Percentiles rank a stretch among this genome's conserved stretches.
These are phyloP conservation scores for Drosophila nikananu DNA, from an alignment of 1,140 invertebrate species.

Conservation along the genomic window DNA sequence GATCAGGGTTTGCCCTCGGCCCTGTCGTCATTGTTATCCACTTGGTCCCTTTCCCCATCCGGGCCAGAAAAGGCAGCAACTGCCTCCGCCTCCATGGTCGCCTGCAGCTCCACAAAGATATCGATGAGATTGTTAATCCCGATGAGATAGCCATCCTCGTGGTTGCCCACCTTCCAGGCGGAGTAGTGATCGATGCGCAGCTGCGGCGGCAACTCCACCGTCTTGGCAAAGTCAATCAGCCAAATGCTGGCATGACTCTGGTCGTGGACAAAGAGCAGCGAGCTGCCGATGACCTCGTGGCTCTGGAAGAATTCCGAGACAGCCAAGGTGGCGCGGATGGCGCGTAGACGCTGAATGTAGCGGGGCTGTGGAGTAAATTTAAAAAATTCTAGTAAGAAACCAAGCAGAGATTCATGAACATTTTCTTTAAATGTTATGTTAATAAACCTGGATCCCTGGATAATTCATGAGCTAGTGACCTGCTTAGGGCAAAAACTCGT, in stretches of 20 bases:
- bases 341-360: slow-evolving; percentile 94
- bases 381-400: background rate
- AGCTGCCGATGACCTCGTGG: slow-evolving; percentile 99
- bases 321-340: slow-evolving; percentile 92
- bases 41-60: background rate
- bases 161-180: slow-evolving; percentile 98
- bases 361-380: slow-evolving; percentile 88
- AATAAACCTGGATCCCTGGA: background rate
- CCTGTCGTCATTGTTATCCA: background rate
- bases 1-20: slow-evolving; percentile 11
- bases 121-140: slow-evolving; percentile 97
- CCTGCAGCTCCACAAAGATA: slow-evolving; percentile 88
- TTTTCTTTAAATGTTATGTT: background rate
- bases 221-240: slow-evolving; percentile 99
- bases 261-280: slow-evolving; percentile 98
- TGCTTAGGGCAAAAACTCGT: background rate
- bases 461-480: background rate
- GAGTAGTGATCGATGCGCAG: slow-evolving; percentile 92
- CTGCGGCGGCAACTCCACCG: slow-evolving; percentile 91
- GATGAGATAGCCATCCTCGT: slow-evolving; percentile 98
- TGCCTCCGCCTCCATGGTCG: slow-evolving; percentile 42
- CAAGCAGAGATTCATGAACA: too few species aligned
- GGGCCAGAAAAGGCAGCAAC: background rate
- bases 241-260: slow-evolving; percentile 94
- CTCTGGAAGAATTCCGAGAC: slow-evolving; percentile 94